A percentile compares a stretch with the other conserved stretches of the same genome.
phyloP scores from a whole-genome alignment of 2,113 vertebrate genomes.

The Formicarius rufipectus region DNA sequence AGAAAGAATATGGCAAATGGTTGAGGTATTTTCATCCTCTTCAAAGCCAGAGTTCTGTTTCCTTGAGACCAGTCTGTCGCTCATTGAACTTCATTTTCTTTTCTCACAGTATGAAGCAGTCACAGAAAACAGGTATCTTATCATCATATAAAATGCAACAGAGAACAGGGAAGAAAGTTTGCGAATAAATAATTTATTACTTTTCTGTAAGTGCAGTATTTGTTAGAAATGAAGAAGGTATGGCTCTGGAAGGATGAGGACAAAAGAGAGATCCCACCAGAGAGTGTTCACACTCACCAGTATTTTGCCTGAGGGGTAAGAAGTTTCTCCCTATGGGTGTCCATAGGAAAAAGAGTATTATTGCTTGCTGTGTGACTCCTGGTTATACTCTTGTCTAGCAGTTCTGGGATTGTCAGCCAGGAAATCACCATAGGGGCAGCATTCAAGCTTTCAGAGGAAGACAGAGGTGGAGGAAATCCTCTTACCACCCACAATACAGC shows the following conservation, averaged over 20 bases:
- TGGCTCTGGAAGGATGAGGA: not conserved
- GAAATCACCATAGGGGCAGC: not conserved
- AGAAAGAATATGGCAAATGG: not conserved
- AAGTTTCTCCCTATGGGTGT: not conserved
- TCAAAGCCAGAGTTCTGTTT: not conserved
- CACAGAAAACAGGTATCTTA: not conserved
- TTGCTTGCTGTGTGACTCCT: not conserved
- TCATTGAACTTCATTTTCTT: conserved; percentile 25
- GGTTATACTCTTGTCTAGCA: not conserved
- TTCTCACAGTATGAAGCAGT: not conserved
- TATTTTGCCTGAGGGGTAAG: not conserved
- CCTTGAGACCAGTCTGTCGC: not conserved
- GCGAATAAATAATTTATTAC: conserved; percentile 30
- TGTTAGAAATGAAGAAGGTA: not conserved
- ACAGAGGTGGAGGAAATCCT: not conserved
- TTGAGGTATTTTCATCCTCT: not conserved
- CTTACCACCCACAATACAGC: not conserved
- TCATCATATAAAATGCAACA: not conserved
- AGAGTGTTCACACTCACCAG: not conserved
- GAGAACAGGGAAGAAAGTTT: not conserved
- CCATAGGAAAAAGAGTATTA: not conserved
- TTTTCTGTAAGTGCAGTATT: not conserved
- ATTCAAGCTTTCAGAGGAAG: not conserved
- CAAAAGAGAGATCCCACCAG: not conserved
- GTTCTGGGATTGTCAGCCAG: not conserved